These are phyloP conservation scores for Drosophila micromelanica DNA, from an alignment of 1,140 invertebrate species.

Conservation along the genomic window DNA sequence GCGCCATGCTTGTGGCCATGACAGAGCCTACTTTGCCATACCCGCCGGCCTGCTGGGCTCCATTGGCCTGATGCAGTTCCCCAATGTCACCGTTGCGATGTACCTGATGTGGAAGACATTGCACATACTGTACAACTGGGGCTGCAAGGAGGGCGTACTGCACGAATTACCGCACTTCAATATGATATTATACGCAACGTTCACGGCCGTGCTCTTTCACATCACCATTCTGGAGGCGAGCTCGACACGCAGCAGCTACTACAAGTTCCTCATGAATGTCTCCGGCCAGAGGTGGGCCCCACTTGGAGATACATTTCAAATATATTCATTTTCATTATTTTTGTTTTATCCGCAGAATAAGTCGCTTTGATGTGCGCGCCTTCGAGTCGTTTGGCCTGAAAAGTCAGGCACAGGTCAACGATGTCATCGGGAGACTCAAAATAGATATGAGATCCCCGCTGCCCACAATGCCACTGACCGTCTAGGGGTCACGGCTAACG, in stretches of 20 bases:
- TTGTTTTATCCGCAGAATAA: constrained; percentile 38
- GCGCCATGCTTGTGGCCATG: constrained; percentile 85
- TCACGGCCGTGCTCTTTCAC: constrained; percentile 92
- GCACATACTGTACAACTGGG: constrained; percentile 87
- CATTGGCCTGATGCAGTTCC: constrained; percentile 87
- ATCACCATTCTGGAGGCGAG: constrained; percentile 91
- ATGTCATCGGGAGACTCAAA: constrained; percentile 75
- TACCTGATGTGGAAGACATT: constrained; percentile 90
- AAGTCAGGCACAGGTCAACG: constrained; percentile 82
- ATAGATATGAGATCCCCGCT: constrained; percentile 51
- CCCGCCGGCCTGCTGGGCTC: constrained; percentile 88
- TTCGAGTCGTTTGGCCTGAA: constrained; percentile 87
- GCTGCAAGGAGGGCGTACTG: constrained; percentile 85
- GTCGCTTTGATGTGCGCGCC: constrained; percentile 71
- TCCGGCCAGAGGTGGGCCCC: constrained; percentile 85
- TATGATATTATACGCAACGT: constrained; percentile 89
- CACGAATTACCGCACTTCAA: constrained; percentile 87
- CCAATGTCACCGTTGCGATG: constrained; percentile 88
- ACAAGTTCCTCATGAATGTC: constrained; percentile 90
- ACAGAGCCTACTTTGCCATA: constrained; percentile 86
- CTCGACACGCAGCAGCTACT: constrained; percentile 92
- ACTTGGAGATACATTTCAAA: no score
- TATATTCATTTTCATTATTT: no score
- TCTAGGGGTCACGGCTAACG: constrained; percentile 17
- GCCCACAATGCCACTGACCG: constrained; percentile 39